These are phyloP conservation scores for Illadopsis cleaveri DNA, from an alignment of 2,113 vertebrate genomes.

Conservation along the genomic window DNA sequence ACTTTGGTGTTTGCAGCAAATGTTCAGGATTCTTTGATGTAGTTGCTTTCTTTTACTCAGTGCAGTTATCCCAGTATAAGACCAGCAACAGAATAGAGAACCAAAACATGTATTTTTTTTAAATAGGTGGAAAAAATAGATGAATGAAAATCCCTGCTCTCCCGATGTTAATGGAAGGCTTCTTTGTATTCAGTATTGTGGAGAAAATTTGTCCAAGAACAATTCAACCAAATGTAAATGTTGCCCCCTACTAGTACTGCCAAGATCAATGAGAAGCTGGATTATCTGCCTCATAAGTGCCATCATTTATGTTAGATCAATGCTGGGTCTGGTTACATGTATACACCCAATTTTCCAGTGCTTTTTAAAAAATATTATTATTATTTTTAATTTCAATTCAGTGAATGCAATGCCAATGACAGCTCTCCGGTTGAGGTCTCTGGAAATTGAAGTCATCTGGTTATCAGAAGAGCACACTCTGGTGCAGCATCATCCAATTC, in stretches of 20 bases:
- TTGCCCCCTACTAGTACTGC: slow-evolving; percentile 37
- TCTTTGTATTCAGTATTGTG: slow-evolving; percentile 41
- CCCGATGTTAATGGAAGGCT: slow-evolving; percentile 39
- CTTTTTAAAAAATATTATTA: too few relatives aligned
- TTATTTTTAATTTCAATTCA: neutral
- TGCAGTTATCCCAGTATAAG: neutral
- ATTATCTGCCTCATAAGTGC: neutral
- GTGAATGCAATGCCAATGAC: neutral
- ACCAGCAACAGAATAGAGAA: neutral
- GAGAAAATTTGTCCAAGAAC: slow-evolving; percentile 48
- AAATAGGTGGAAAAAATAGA: slow-evolving; percentile 8
- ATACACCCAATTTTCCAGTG: neutral
- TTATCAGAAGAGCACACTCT: neutral
- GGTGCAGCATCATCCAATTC: neutral
- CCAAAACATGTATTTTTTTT: neutral
- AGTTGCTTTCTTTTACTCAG: neutral
- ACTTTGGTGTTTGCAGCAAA: neutral
- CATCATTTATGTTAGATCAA: neutral
- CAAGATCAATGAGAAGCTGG: slow-evolving; percentile 5
- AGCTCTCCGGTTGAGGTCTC: neutral
- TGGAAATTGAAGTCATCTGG: neutral
- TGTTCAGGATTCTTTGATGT: neutral
- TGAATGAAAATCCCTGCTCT: slow-evolving; percentile 32
- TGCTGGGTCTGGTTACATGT: neutral
- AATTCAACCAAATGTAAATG: slow-evolving; percentile 35